phyloP scores from a whole-genome alignment of 2,797 vertebrate species.

The Pseudotriccus pelzelni region DNA sequence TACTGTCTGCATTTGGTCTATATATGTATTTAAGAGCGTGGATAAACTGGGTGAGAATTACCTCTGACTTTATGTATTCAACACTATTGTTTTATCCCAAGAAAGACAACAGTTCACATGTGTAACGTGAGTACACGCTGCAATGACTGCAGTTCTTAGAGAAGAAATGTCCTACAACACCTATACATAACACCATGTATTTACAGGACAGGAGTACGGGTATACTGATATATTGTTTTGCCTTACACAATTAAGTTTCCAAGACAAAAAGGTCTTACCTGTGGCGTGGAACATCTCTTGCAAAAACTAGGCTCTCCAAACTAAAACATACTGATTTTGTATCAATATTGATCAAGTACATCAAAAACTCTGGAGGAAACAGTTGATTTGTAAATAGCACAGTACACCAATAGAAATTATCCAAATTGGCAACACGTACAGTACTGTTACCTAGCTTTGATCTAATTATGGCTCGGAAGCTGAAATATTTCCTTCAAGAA shows the following conservation, averaged over 20 bases:
- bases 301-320: conserved; percentile 28
- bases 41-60: neutral
- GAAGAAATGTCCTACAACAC: neutral
- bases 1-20: conserved; percentile 7
- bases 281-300: neutral
- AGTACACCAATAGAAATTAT: conserved; percentile 66
- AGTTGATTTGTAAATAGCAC: conserved; percentile 55
- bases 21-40: neutral
- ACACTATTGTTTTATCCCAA: neutral
- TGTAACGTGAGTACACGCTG: neutral
- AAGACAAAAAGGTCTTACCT: conserved; percentile 65
- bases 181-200: neutral
- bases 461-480: conserved; percentile 83
- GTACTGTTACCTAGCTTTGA: conserved; percentile 83
- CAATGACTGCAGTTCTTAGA: neutral
- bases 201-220: neutral
- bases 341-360: conserved; percentile 45
- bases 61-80: neutral
- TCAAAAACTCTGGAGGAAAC: conserved; percentile 81
- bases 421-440: conserved; percentile 66
- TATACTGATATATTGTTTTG: neutral
- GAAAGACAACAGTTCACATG: neutral
- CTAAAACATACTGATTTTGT: neutral
- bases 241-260: neutral
- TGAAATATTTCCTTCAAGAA: conserved; percentile 87